These are phyloP conservation scores for Psix sp. DNA, from an alignment of 1,140 invertebrate species.

Conservation along the genomic window DNA sequence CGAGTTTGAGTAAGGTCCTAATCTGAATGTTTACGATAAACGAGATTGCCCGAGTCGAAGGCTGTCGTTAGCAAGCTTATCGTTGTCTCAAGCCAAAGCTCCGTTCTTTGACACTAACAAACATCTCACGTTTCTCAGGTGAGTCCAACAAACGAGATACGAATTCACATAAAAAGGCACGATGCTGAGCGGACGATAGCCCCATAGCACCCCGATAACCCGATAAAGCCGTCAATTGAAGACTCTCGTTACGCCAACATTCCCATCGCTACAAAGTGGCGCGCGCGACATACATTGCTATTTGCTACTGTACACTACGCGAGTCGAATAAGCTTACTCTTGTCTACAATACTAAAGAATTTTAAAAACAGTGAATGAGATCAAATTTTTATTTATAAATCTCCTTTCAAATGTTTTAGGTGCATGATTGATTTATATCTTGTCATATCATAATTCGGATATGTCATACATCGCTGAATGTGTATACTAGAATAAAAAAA, in stretches of 20 bases:
- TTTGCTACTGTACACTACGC: slow-evolving; percentile 4
- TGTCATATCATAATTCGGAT: too few species aligned
- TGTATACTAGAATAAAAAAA: too few species aligned
- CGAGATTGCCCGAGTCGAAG: slow-evolving; percentile 40
- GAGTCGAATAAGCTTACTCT: too few species aligned
- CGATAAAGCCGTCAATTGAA: slow-evolving; percentile 70
- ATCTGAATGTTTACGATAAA: slow-evolving; percentile 48
- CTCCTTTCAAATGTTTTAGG: too few species aligned
- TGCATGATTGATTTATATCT: too few species aligned
- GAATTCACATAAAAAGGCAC: slow-evolving; percentile 43
- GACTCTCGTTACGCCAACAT: slow-evolving; percentile 65
- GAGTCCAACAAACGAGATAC: slow-evolving; percentile 55
- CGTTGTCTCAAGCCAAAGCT: slow-evolving; percentile 28
- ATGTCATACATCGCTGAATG: too few species aligned
- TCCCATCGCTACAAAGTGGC: slow-evolving; percentile 34
- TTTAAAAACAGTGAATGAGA: too few species aligned
- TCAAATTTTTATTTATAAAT: too few species aligned
- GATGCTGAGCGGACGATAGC: slow-evolving; percentile 28
- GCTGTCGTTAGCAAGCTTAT: slow-evolving; percentile 50
- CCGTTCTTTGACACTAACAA: slow-evolving; percentile 58
- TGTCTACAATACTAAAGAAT: too few species aligned
- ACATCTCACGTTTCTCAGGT: slow-evolving; percentile 56
- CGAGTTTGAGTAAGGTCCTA: slow-evolving; percentile 33
- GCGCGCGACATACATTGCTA: slow-evolving; percentile 4
- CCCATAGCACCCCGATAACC: slow-evolving; percentile 35